Evolutionary conservation across 2,888 invertebrate genomes (phyloP).

Genomic region (Sinotaia quadrata): DNA sequence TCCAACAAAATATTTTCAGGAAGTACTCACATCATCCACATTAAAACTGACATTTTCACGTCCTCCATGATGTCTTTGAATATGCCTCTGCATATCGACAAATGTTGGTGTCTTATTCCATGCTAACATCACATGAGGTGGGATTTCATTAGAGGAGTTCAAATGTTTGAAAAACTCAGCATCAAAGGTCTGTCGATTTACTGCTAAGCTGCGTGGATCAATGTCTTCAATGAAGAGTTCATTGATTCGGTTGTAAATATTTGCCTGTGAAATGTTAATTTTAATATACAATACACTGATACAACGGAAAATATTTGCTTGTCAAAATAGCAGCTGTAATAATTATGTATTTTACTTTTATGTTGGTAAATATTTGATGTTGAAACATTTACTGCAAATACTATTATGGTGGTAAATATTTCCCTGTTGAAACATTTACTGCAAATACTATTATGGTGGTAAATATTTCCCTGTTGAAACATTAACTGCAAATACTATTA

Average conservation of each 20-base stretch:
- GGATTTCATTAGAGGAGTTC: constrained; percentile 24
- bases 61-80: constrained; percentile 53
- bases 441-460: too few species aligned
- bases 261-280: neutral
- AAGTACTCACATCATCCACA: constrained; percentile 54
- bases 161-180: constrained; percentile 58
- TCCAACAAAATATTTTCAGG: too few species aligned
- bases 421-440: too few species aligned
- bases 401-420: too few species aligned
- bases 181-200: constrained; percentile 65
- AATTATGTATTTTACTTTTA: too few species aligned
- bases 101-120: constrained; percentile 67
- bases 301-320: neutral
- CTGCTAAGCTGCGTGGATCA: constrained; percentile 63
- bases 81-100: constrained; percentile 65
- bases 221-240: constrained; percentile 60
- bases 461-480: too few species aligned
- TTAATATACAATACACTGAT: too few species aligned
- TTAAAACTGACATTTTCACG: constrained; percentile 50
- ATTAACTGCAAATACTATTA: too few species aligned
- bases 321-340: neutral
- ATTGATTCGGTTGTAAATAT: constrained; percentile 45
- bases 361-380: too few species aligned
- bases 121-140: constrained; percentile 42
- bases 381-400: too few species aligned